Conservation (phyloP, 35 echinoderm and acorn worm genomes). For the Apostichopus californicus region DNA sequence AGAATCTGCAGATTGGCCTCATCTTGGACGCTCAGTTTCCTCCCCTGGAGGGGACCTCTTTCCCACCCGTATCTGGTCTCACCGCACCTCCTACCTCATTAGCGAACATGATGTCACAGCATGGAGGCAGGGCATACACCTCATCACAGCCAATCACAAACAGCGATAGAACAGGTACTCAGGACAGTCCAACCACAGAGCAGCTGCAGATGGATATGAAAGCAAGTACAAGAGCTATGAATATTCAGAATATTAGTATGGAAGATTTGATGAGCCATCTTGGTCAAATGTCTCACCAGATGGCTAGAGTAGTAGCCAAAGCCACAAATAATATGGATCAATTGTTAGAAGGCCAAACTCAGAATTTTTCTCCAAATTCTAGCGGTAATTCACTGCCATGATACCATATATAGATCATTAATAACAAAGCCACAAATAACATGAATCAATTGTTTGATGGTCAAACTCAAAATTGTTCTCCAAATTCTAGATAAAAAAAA, state of each 20-base stretch:
- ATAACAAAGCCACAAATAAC: background rate
- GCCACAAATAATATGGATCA: conserved; percentile 98
- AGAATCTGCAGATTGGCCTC: conserved; percentile 57
- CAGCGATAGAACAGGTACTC: background rate
- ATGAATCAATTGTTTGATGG: conserved; percentile 92
- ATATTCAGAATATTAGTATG: conserved; percentile 59
- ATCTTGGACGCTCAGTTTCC: conserved; percentile 62
- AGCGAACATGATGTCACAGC: conserved; percentile 11
- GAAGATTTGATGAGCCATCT: conserved; percentile 75
- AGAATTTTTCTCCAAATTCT: conserved; percentile 85
- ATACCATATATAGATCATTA: too few relatives aligned
- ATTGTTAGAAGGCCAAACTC: conserved; percentile 81
- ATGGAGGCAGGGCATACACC: conserved; percentile 28
- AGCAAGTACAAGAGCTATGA: conserved; percentile 6
- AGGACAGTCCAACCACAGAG: conserved; percentile 22
- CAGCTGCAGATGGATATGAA: conserved; percentile 28
- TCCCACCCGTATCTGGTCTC: conserved; percentile 12
- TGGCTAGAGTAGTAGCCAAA: conserved; percentile 87
- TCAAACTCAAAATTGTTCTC: conserved; percentile 75
- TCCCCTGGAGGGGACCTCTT: conserved; percentile 18
- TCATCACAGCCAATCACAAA: conserved; percentile 53
- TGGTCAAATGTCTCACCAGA: conserved; percentile 83
- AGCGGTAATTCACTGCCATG: conserved; percentile 90
- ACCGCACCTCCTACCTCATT: background rate
- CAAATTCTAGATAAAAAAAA: conserved; percentile 68